Conservation (phyloP, 2,113 vertebrate genomes). For the Prietella phreatophila region DNA sequence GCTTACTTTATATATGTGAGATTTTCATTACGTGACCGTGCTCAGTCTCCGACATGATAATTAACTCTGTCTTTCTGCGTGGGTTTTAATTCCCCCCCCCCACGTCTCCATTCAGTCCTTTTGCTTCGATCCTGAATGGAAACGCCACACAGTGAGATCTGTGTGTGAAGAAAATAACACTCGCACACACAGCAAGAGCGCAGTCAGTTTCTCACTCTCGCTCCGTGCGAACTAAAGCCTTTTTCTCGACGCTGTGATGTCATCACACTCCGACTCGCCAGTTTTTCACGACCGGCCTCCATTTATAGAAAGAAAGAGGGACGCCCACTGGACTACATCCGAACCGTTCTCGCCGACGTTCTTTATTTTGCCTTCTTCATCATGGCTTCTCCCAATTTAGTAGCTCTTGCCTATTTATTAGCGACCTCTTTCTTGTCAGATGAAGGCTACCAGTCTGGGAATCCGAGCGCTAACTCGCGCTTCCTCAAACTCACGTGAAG, state of each 20-base stretch:
- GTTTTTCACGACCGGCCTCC: not conserved
- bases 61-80: not conserved
- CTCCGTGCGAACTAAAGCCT: not conserved
- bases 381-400: not conserved
- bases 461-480: not conserved
- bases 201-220: not conserved
- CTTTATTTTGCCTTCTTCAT: no score
- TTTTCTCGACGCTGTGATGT: not conserved
- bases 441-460: not conserved
- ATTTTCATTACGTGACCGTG: not conserved
- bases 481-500: not conserved
- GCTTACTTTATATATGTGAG: not conserved
- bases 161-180: slow-evolving; percentile 17
- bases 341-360: not conserved
- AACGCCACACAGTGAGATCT: slow-evolving; percentile 1
- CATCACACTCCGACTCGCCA: not conserved
- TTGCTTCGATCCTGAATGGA: not conserved
- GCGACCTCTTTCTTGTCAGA: not conserved
- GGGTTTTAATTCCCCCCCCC: not conserved
- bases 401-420: not conserved
- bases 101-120: not conserved
- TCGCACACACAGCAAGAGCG: not conserved
- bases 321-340: not conserved
- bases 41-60: not conserved
- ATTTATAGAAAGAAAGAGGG: not conserved